Evolutionary conservation across 1,140 invertebrate species (phyloP).

Genomic region (Drosophila arizonae): DNA sequence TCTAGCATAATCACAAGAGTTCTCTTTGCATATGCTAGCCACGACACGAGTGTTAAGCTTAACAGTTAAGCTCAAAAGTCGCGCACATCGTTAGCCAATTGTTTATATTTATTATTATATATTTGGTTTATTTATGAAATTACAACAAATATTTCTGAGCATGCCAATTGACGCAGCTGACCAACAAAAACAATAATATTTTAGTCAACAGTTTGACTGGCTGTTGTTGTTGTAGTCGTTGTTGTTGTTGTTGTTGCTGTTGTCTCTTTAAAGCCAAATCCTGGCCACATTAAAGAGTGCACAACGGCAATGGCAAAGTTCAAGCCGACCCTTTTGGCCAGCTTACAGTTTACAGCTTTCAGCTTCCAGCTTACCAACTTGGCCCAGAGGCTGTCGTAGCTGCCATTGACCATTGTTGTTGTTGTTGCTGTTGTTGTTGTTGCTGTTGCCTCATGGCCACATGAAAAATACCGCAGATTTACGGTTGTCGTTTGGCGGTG

Average conservation of each 20-base stretch:
- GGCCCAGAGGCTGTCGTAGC: conserved; percentile 12
- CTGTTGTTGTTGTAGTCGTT: neutral
- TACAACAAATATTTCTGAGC: too few relatives aligned
- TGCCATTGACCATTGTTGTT: conserved; percentile 11
- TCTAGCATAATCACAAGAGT: too few relatives aligned
- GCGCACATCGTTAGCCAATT: too few relatives aligned
- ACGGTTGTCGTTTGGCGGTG: conserved; percentile 72
- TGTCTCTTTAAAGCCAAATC: conserved; percentile 32
- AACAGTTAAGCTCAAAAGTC: too few relatives aligned
- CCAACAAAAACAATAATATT: neutral
- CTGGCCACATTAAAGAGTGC: conserved; percentile 34
- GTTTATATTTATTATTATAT: too few relatives aligned
- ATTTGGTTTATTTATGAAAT: too few relatives aligned
- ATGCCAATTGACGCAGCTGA: too few relatives aligned
- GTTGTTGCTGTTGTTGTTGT: neutral
- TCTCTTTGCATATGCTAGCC: too few relatives aligned
- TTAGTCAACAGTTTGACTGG: conserved; percentile 1
- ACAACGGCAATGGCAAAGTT: conserved; percentile 32
- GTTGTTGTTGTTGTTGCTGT: neutral
- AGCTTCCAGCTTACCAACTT: conserved; percentile 45
- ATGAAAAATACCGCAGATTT: conserved; percentile 78
- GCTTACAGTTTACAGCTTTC: conserved; percentile 42
- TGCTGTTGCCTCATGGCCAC: conserved; percentile 51
- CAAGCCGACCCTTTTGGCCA: conserved; percentile 31
- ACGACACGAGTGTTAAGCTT: too few relatives aligned